These are phyloP conservation scores for Lithophane socia DNA, from an alignment of 2,888 invertebrate genomes.

Conservation along the genomic window DNA sequence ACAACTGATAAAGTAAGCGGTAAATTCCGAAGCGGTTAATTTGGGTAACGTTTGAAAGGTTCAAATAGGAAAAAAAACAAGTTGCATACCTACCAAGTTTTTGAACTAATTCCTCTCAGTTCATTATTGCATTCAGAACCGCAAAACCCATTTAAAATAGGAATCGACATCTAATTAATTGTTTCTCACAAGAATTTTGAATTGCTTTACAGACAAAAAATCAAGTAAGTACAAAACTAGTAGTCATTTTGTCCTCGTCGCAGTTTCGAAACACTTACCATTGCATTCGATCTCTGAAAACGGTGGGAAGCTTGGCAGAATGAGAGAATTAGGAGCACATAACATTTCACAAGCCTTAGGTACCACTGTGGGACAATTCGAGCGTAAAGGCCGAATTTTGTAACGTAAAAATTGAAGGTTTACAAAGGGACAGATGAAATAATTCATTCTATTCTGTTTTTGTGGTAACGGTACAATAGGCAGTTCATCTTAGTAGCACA, in stretches of 20 bases:
- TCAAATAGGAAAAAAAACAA: background rate
- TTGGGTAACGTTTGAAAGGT: background rate
- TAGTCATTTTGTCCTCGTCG: constrained; percentile 2
- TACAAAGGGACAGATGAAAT: constrained; percentile 41
- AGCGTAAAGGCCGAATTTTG: constrained; percentile 61
- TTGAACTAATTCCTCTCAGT: background rate
- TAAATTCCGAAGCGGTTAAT: background rate
- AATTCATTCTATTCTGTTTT: constrained; percentile 20
- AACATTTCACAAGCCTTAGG: constrained; percentile 47
- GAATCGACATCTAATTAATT: background rate
- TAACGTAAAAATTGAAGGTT: constrained; percentile 43
- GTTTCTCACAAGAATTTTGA: background rate
- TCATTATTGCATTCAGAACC: background rate
- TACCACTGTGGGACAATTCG: constrained; percentile 44
- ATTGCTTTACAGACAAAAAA: constrained; percentile 4
- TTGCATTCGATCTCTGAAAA: constrained; percentile 44
- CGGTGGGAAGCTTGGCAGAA: constrained; percentile 50
- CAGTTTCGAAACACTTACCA: constrained; percentile 37
- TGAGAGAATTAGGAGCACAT: constrained; percentile 55
- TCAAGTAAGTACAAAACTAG: constrained; percentile 21
- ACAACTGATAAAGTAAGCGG: background rate
- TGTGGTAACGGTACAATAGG: background rate
- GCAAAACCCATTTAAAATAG: background rate
- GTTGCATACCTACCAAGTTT: background rate
- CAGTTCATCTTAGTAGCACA: background rate